Evolutionary conservation across 2,888 invertebrate genomes (phyloP), one percentile per base, ranked within the genome.

Genomic region (Melangyna quadrimaculata): DNA sequence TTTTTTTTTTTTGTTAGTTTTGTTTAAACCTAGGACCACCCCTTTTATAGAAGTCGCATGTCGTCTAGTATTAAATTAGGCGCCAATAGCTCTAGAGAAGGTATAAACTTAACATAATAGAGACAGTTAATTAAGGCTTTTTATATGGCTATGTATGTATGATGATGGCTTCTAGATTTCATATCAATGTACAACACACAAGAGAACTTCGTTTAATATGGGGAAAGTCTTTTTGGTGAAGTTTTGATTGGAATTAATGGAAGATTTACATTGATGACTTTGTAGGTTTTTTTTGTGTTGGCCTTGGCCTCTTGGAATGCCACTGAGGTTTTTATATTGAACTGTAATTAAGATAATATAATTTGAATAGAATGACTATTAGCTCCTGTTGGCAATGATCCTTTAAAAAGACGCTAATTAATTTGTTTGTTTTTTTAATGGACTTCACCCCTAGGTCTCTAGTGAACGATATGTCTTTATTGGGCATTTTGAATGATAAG

Each of bases 41-140:
- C n/a, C n/a, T n/a, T 61, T 17, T 48, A 40, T n/a, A 59, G 5
- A 53, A 35, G 14, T 86, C 69, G 86, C 86, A 86, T 86, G 86
- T 86, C 70, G 24, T 57, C 19, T 63, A 51, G 65, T 86, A 86
- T 86, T 86, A 86, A 86, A 86, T 86, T 78, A 86, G 81, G 77
- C 86, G 77, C 77, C 77, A 86, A 81, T 81, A 77, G 73, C 81
- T 48, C 70, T 70, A 57, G 63, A 55, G 70, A 72, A 59, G 81
- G 77, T 81, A 81, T 86, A 86, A 86, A 86, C 81, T 86, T 78
- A 75, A 86, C 80, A 80, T 86, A 86, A 80, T 81, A 86, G 81
- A 81, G 73, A 77, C 86, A 81, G 77, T 86, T 86, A 81, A 35
- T 81, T 27, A 63, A 55, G 73, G 40, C 53, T 53, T 63, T 80